These are phyloP conservation scores for Alethe castanea DNA, from an alignment of 2,113 vertebrate species.

Conservation along the genomic window DNA sequence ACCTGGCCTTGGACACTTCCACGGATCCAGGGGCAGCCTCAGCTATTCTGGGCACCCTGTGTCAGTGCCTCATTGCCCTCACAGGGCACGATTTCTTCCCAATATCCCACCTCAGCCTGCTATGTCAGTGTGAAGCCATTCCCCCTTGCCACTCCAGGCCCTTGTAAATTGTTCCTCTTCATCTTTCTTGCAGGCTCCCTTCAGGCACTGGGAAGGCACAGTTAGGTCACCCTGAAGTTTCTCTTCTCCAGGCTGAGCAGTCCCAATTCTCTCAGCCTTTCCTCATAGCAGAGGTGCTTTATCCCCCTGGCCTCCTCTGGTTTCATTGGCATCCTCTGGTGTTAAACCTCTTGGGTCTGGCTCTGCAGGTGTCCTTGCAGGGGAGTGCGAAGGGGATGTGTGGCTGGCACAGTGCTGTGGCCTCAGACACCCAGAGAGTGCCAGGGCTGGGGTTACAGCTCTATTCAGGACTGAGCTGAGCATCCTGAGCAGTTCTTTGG, in stretches of 20 bases:
- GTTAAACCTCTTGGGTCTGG: not conserved
- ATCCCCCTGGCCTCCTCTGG: not conserved
- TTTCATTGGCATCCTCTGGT: not conserved
- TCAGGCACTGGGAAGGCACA: not conserved
- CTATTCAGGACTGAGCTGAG: not conserved
- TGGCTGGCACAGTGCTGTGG: not conserved
- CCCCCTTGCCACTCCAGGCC: not conserved
- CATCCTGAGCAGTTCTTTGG: not conserved
- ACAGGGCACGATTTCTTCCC: not conserved
- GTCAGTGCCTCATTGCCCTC: not conserved
- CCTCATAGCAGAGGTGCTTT: not conserved
- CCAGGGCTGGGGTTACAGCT: not conserved
- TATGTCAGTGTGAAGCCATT: not conserved
- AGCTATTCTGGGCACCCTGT: not conserved
- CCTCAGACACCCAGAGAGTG: not conserved
- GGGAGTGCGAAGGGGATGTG: not conserved
- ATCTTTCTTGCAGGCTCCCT: not conserved
- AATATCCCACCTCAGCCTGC: not conserved
- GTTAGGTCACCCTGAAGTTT: not conserved
- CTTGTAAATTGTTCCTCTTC: not conserved
- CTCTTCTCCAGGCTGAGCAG: not conserved
- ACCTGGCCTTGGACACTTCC: not conserved
- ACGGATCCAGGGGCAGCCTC: not conserved
- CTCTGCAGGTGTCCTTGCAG: not conserved
- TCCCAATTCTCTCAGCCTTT: not conserved